phyloP scores from a whole-genome alignment of 2,113 vertebrate genomes.

The Nothobranchius furzeri region DNA sequence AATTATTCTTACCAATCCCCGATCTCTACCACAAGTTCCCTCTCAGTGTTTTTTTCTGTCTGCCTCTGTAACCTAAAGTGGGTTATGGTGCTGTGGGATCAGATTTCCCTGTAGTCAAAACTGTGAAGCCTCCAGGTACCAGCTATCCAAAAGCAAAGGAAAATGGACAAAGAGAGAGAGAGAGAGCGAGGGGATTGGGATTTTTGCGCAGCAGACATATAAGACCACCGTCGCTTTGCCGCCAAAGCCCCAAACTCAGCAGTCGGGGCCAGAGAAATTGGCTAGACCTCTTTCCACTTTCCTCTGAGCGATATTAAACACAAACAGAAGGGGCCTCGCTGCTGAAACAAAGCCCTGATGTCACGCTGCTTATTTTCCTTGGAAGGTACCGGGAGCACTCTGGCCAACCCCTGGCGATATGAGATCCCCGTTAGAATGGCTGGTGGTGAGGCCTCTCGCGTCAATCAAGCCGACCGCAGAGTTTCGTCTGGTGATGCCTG shows the following conservation, averaged over 20 bases:
- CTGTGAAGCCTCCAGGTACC: slow-evolving; percentile 53
- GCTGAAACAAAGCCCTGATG: slow-evolving; percentile 91
- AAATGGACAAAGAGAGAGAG: slow-evolving; percentile 18
- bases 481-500: slow-evolving; percentile 59
- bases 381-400: slow-evolving; percentile 81
- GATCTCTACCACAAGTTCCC: slow-evolving; percentile 23
- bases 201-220: slow-evolving; percentile 40
- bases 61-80: slow-evolving; percentile 26
- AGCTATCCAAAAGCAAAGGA: slow-evolving; percentile 38
- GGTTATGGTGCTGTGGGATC: slow-evolving; percentile 65
- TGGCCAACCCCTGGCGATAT: slow-evolving; percentile 84
- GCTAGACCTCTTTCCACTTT: slow-evolving; percentile 63
- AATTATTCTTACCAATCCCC: slow-evolving; percentile 11
- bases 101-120: slow-evolving; percentile 68
- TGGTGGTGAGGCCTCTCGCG: slow-evolving; percentile 62
- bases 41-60: slow-evolving; percentile 21
- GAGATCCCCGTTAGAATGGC: slow-evolving; percentile 84
- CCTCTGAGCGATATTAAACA: slow-evolving; percentile 85
- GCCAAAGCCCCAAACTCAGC: slow-evolving; percentile 47
- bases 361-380: slow-evolving; percentile 91
- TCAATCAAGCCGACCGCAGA: slow-evolving; percentile 70
- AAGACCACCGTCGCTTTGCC: slow-evolving; percentile 54
- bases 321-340: slow-evolving; percentile 89
- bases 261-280: slow-evolving; percentile 52
- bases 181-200: slow-evolving; percentile 8